Conservation (phyloP, 2,113 vertebrate genomes). For the Tiliqua scincoides region DNA sequence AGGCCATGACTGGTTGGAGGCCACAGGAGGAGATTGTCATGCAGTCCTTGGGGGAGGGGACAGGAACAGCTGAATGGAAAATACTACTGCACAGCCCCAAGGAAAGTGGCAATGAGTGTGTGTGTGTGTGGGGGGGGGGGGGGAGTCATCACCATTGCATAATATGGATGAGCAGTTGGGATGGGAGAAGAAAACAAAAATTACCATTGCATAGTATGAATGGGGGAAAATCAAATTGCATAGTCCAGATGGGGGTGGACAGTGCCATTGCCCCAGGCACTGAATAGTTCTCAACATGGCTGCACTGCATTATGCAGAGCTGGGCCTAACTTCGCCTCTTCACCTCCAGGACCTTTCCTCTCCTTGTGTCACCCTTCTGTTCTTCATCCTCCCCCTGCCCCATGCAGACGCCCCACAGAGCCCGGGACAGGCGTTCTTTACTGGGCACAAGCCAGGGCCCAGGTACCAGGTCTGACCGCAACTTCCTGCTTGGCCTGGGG, state of each 20-base stretch:
- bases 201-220: conserved; percentile 17
- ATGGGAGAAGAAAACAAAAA: neutral
- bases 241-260: conserved; percentile 10
- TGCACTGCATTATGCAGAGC: neutral
- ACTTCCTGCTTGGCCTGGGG: neutral
- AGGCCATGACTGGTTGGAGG: neutral
- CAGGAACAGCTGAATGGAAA: neutral
- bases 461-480: neutral
- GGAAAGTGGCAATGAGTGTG: neutral
- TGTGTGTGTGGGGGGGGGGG: no score
- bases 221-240: neutral
- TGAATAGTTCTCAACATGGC: neutral
- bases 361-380: neutral
- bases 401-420: conserved; percentile 21
- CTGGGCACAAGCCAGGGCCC: conserved; percentile 24
- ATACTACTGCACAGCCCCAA: neutral
- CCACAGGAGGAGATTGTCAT: no score
- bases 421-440: conserved; percentile 24
- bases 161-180: neutral
- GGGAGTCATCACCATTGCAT: neutral
- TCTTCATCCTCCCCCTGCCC: conserved; percentile 3
- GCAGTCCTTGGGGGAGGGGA: no score
- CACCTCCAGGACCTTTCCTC: conserved; percentile 12
- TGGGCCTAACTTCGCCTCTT: conserved; percentile 4
- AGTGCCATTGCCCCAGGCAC: conserved; percentile 28